Conservation (phyloP, 2,113 vertebrate species). For the Egretta garzetta region DNA sequence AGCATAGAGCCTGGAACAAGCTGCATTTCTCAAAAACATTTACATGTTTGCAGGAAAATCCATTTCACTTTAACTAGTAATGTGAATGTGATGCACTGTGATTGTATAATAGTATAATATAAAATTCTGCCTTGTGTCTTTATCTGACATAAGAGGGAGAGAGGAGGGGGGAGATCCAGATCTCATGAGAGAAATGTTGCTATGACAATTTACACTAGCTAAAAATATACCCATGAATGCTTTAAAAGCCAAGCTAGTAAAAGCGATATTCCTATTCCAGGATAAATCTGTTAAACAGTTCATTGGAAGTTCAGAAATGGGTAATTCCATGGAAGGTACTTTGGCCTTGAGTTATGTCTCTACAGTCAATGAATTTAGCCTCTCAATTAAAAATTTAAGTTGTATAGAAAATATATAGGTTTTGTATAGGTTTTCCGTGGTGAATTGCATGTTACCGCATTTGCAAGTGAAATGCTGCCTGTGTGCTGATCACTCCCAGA, state of each 20-base stretch:
- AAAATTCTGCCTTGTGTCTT: neutral
- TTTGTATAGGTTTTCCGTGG: neutral
- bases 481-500: neutral
- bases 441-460: neutral
- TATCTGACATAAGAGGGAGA: neutral
- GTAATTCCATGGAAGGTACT: neutral
- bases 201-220: slow-evolving; percentile 34
- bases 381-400: neutral
- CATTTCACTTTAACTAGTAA: neutral
- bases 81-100: neutral
- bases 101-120: neutral
- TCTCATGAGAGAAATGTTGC: neutral
- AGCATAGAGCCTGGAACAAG: neutral
- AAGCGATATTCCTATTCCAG: neutral
- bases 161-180: neutral
- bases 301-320: neutral
- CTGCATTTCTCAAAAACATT: neutral
- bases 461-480: neutral
- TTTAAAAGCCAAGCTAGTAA: neutral
- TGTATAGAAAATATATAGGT: neutral
- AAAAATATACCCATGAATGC: slow-evolving; percentile 3
- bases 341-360: neutral
- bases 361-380: neutral
- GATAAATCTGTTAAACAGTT: neutral
- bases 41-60: neutral